Base-by-base conservation (phyloP, 2,888 invertebrate species). In the Troilus luridus region DNA sequence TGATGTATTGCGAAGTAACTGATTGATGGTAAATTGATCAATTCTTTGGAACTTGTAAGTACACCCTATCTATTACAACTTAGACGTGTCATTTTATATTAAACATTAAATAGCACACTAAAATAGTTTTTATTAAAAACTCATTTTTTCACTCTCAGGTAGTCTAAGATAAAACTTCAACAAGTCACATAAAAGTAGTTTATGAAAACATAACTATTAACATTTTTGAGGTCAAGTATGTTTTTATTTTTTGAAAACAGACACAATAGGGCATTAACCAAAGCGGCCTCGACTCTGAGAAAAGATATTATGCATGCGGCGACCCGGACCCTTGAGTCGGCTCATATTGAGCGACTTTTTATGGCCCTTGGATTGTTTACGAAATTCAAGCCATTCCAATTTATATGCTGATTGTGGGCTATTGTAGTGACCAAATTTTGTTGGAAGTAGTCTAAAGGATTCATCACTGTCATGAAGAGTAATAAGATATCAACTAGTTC, bases 351-450 rank as follows among this genome's bases (percentile, higher is more conserved):
- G n/a, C 56, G 56, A 12, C 21, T 85, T 85, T 58, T 58, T 85
- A 85, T 58, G 56, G 85, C n/a, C 21, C 56, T 56, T 9, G 54
- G 85, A 85, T 85, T 85, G 85, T 58, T 85, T 56, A 85, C 85
- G 27, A 58, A 58, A 85, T 85, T n/a, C 54, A n/a, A 54, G 17
- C 85, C 85, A 58, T 85, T 85, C 85, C 85, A 85, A 85, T 85
- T 58, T 85, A 85, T 85, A 85, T 85, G 85, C 85, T 85, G 85
- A 85, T 85, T 56, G 1, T n/a, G 85, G 85, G n/a, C 9, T 85
- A n/a, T 85, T n/a, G 12, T 12, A n/a, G 56, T 56, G 56, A n/a
- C 56, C 12, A 85, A 77, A 17, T 77, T 77, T 41, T 77, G 19
- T 41, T 41, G 72, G 72, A 27, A 77, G 72, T 17, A 77, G 72